These are phyloP conservation scores for Holocentrus rufus DNA, from an alignment of 2,797 vertebrate species.

Conservation along the genomic window DNA sequence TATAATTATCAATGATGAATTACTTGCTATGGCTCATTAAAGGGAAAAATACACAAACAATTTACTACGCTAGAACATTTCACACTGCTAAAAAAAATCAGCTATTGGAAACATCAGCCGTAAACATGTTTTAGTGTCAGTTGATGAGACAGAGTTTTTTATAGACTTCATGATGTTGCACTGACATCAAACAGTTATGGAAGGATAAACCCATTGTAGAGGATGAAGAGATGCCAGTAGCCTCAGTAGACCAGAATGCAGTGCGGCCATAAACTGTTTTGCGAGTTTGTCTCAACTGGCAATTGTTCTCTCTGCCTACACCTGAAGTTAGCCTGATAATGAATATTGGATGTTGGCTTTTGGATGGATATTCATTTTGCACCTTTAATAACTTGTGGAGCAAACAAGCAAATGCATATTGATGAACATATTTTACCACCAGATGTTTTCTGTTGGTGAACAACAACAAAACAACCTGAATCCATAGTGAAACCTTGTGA, in stretches of 20 bases:
- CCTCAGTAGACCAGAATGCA: not conserved
- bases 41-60: too few relatives aligned
- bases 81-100: slow-evolving; percentile 24
- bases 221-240: not conserved
- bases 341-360: not conserved
- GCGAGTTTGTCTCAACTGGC: not conserved
- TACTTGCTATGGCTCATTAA: too few relatives aligned
- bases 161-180: too few relatives aligned
- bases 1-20: too few relatives aligned
- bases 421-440: not conserved
- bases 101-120: too few relatives aligned
- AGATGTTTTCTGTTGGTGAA: too few relatives aligned
- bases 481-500: too few relatives aligned
- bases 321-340: too few relatives aligned
- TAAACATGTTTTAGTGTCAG: not conserved
- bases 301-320: too few relatives aligned
- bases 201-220: not conserved
- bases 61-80: too few relatives aligned
- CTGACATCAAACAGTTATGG: not conserved
- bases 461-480: too few relatives aligned
- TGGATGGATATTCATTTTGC: not conserved
- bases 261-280: not conserved
- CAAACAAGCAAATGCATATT: not conserved
- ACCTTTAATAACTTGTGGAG: not conserved
- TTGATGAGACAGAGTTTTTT: too few relatives aligned